Percentiles rank a stretch among this genome's conserved stretches.
Evolutionary conservation across 2,797 vertebrate species (phyloP).

Genomic region (Avahi laniger): DNA sequence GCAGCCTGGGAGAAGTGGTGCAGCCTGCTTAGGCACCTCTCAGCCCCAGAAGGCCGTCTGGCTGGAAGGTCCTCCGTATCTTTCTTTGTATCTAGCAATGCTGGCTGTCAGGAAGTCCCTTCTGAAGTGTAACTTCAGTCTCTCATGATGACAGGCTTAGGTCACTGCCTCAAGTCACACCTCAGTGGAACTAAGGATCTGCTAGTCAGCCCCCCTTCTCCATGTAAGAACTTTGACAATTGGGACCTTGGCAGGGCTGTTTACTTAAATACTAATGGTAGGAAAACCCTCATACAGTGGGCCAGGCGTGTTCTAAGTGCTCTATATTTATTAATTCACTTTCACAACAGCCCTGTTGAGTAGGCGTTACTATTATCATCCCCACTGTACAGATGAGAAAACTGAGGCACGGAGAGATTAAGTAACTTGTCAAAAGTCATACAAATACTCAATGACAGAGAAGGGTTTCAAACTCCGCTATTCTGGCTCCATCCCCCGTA

Average conservation of each 20-base stretch:
- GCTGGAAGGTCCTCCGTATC: background rate
- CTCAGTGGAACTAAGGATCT: background rate
- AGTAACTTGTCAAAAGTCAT: background rate
- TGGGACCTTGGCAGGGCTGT: background rate
- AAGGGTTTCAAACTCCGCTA: background rate
- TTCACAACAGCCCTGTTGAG: background rate
- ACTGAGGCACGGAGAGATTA: background rate
- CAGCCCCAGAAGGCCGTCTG: background rate
- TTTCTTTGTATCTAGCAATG: background rate
- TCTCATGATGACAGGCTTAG: accelerated
- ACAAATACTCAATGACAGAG: background rate
- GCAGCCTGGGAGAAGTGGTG: accelerated
- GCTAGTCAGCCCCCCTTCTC: background rate
- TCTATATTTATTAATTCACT: background rate
- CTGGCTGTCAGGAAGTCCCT: background rate
- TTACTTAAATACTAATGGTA: background rate
- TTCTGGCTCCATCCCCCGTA: background rate
- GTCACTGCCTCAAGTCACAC: background rate
- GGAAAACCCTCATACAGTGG: background rate
- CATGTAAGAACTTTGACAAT: background rate
- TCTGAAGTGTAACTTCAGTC: background rate
- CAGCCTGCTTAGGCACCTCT: too few species aligned
- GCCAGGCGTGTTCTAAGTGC: background rate
- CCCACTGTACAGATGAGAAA: background rate
- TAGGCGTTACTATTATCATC: background rate